phyloP scores from a whole-genome alignment of 2,888 invertebrate species.

The Tillus elongatus region DNA sequence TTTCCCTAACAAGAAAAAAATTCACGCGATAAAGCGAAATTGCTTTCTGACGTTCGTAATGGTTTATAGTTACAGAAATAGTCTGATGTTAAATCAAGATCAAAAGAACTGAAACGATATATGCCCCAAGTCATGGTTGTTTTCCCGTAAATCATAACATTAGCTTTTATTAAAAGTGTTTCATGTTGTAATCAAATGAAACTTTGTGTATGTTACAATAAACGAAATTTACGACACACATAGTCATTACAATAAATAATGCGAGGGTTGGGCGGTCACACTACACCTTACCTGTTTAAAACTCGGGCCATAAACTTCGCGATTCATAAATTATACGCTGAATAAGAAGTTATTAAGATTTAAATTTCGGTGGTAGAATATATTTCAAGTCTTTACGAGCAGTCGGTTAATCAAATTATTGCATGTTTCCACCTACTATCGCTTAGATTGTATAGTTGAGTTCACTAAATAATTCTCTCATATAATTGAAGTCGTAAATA shows the following conservation, averaged over 20 bases:
- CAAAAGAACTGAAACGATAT: no score
- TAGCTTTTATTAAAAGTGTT: conserved; percentile 21
- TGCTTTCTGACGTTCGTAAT: no score
- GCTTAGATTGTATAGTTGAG: no score
- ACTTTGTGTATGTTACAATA: conserved; percentile 30
- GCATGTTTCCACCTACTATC: conserved; percentile 17
- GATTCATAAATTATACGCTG: conserved; percentile 18
- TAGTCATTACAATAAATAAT: conserved; percentile 27
- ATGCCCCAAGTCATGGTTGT: no score
- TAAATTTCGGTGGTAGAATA: conserved; percentile 25
- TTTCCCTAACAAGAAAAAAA: no score
- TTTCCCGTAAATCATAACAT: conserved; percentile 6
- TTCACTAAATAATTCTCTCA: no score
- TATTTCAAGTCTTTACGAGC: conserved; percentile 13
- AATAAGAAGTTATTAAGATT: conserved; percentile 19
- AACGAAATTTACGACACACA: conserved; percentile 27
- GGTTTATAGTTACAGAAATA: no score
- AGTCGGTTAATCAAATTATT: conserved; percentile 17
- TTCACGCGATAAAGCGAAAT: no score
- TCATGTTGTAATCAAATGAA: conserved; percentile 30
- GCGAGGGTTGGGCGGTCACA: conserved; percentile 19
- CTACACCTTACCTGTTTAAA: conserved; percentile 15
- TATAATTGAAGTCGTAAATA: no score
- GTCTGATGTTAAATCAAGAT: no score
- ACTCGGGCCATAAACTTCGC: no score